These are phyloP conservation scores for Melanotaenia parkinsoni DNA, from an alignment of 2,797 vertebrate genomes.

Conservation along the genomic window DNA sequence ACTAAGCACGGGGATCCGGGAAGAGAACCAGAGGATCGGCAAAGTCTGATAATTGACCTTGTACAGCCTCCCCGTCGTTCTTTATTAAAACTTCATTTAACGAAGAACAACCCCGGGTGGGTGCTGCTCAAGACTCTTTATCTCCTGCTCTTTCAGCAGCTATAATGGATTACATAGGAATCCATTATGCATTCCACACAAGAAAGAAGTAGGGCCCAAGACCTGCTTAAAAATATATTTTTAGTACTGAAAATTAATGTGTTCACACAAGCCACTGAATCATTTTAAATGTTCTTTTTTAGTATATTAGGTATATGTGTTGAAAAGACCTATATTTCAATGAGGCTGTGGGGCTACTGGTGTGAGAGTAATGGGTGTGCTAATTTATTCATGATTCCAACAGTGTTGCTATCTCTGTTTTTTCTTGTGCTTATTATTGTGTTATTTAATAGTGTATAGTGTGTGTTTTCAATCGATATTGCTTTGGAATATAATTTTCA, in stretches of 20 bases:
- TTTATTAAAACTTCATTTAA: slow-evolving; percentile 91
- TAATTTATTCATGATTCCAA: slow-evolving; percentile 84
- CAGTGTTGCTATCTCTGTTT: slow-evolving; percentile 68
- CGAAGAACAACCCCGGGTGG: slow-evolving; percentile 86
- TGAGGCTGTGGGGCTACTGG: slow-evolving; percentile 60
- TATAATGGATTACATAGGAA: slow-evolving; percentile 85
- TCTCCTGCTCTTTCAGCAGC: slow-evolving; percentile 68
- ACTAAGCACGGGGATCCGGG: slow-evolving; percentile 75
- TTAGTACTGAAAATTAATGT: slow-evolving; percentile 90
- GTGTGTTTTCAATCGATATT: slow-evolving; percentile 34
- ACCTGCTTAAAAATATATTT: slow-evolving; percentile 91
- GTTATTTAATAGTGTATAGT: slow-evolving; percentile 45
- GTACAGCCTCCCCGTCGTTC: slow-evolving; percentile 81
- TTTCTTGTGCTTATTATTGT: slow-evolving; percentile 54
- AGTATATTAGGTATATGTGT: slow-evolving; percentile 89
- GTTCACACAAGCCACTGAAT: slow-evolving; percentile 87
- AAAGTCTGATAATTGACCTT: slow-evolving; percentile 85
- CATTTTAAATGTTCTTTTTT: slow-evolving; percentile 91
- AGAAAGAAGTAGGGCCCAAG: slow-evolving; percentile 78
- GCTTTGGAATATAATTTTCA: slow-evolving; percentile 20
- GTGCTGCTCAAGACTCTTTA: slow-evolving; percentile 75
- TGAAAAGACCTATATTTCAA: slow-evolving; percentile 88
- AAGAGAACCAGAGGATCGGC: slow-evolving; percentile 49
- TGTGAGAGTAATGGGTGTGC: slow-evolving; percentile 78
- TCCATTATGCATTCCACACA: slow-evolving; percentile 85